These are phyloP conservation scores for Aramus guarauna DNA, from an alignment of 2,113 vertebrate species.

Conservation along the genomic window DNA sequence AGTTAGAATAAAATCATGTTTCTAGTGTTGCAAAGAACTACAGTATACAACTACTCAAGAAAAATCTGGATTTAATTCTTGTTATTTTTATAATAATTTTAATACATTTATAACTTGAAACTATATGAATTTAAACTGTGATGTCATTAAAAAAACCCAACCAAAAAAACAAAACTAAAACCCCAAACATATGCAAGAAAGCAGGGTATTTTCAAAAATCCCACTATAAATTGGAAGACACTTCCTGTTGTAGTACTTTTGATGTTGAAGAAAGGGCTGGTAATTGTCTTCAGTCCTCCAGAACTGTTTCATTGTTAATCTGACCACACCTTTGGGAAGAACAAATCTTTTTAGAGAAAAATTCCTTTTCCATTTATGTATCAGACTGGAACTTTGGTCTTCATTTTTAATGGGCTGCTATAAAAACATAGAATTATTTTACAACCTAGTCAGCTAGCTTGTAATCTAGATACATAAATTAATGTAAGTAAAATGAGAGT, in stretches of 20 bases:
- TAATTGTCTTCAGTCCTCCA: not conserved
- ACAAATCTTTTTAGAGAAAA: not conserved
- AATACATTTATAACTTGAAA: not conserved
- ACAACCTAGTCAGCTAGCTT: not conserved
- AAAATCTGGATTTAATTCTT: not conserved
- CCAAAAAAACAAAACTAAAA: not conserved
- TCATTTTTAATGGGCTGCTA: not conserved
- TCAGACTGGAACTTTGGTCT: not conserved
- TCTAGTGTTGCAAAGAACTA: not conserved
- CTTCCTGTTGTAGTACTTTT: not conserved
- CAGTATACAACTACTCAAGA: not conserved
- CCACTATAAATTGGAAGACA: not conserved
- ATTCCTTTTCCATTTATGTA: not conserved
- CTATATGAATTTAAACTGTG: not conserved
- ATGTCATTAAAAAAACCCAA: not conserved
- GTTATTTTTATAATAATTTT: not conserved
- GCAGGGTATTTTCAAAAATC: not conserved
- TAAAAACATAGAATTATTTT: not conserved
- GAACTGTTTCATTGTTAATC: not conserved
- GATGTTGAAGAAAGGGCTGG: not conserved
- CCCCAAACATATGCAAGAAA: not conserved
- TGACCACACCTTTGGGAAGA: not conserved
- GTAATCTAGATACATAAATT: not conserved
- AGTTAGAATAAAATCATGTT: not conserved
- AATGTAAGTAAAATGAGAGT: not conserved